Conservation (phyloP, 2,113 vertebrate genomes). For the Canis aureus region DNA sequence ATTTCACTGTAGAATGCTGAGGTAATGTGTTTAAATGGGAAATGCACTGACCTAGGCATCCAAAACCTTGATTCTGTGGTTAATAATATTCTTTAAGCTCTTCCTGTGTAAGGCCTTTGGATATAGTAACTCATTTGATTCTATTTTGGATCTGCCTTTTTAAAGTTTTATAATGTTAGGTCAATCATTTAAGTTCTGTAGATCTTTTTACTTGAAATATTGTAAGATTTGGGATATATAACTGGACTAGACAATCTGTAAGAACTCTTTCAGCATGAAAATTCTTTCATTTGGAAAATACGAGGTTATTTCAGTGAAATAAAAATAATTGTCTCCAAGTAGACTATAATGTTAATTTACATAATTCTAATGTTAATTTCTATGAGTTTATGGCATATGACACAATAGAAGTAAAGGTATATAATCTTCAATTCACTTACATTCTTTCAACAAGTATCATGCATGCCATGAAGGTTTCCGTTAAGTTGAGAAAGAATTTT, state of each 20-base stretch:
- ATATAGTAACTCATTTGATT: constrained; percentile 21
- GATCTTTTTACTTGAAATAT: constrained; percentile 43
- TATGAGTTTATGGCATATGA: background rate
- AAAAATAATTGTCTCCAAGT: constrained; percentile 11
- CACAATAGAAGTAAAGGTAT: constrained; percentile 28
- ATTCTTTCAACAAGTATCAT: constrained; percentile 15
- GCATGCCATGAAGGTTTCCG: constrained; percentile 6
- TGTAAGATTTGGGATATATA: background rate
- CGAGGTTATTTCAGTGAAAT: constrained; percentile 18
- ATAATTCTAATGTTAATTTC: background rate
- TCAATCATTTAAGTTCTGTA: background rate
- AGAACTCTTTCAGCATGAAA: background rate
- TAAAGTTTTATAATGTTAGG: background rate
- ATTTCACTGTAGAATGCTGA: background rate
- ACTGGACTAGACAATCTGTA: constrained; percentile 4
- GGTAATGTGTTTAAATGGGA: background rate
- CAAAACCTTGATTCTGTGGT: background rate
- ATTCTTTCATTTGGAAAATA: background rate
- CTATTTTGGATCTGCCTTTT: background rate
- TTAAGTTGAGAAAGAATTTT: constrained; percentile 20
- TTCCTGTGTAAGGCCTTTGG: background rate
- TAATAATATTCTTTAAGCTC: background rate
- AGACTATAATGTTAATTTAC: background rate
- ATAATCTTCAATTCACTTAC: constrained; percentile 17
- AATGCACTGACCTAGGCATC: background rate